A percentile compares a stretch with the other conserved stretches of the same genome.
Evolutionary conservation across 2,113 vertebrate genomes (phyloP).

Genomic region (Mormyrus lacerda): DNA sequence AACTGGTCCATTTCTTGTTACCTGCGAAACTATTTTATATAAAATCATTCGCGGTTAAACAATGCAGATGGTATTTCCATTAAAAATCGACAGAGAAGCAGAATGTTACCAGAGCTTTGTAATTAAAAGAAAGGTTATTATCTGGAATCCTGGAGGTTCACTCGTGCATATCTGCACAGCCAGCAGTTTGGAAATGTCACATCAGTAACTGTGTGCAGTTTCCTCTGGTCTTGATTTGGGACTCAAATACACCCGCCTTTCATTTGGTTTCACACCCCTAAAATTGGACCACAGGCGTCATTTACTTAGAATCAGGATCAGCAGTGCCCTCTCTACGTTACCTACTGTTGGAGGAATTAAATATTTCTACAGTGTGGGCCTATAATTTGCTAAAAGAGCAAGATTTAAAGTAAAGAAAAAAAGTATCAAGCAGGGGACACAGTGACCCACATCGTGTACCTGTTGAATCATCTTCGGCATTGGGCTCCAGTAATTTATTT

Average conservation of each 20-base stretch:
- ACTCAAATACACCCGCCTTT: constrained; percentile 18
- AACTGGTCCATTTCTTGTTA: not conserved
- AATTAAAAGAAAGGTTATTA: not conserved
- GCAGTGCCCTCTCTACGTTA: not conserved
- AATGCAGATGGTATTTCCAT: constrained; percentile 23
- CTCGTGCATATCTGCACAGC: not conserved
- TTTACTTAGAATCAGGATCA: constrained; percentile 2
- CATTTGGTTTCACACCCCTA: not conserved
- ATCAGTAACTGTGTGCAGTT: not conserved
- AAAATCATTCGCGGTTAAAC: constrained; percentile 27
- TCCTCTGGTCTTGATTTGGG: not conserved
- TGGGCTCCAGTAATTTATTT: constrained; percentile 58
- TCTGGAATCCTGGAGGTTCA: not conserved
- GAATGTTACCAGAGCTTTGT: not conserved
- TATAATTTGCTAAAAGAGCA: constrained; percentile 20
- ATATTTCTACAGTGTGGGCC: not conserved
- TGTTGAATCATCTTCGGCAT: constrained; percentile 45
- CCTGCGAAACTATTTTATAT: not conserved
- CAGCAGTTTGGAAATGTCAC: not conserved
- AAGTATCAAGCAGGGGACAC: constrained; percentile 9
- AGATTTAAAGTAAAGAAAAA: not conserved
- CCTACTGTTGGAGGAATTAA: not conserved
- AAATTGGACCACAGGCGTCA: constrained; percentile 14
- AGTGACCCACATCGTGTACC: constrained; percentile 29
- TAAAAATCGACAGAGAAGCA: not conserved